Evolutionary conservation across 2,888 invertebrate genomes (phyloP), one percentile per base, ranked within the genome.

Genomic region (Prosapia bicincta): DNA sequence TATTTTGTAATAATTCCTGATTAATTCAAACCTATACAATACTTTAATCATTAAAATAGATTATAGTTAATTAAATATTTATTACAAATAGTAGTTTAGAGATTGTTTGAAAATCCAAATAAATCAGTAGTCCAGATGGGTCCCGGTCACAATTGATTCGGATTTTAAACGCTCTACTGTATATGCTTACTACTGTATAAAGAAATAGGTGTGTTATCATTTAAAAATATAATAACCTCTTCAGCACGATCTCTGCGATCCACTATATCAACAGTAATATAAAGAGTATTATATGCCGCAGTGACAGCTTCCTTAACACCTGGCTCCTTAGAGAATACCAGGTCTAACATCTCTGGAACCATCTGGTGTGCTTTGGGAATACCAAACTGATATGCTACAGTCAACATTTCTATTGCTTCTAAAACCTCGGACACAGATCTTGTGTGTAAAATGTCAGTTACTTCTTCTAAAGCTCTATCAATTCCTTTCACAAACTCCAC

Each of bases 381-480:
- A 73, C 92, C 90, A 82, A 95, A 95, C 79, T 92, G 89, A 82
- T 90, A 91, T 0, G 94, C 93, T 0, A 92, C 90, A 0, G 94
- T 93, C 81, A 98, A 93, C 83, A 97, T 95, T 77, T 94, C 92
- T 26, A 98, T 93, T 0, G 97, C 93, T 84, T 97, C 98, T 73
- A 92, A 89, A 15, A 96, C 93, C 84, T 97, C 97, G 0, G 92
- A 89, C 3, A 91, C 88, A 78, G 90, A 89, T 79, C 90, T 89
- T 0, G 93, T 92, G 83, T 90, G 89, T 13, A 97, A 86, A 82
- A 97, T 85, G 24, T 91, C 88, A 79, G 91, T 90, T 76, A 95
- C 90, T n/a, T 91, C 85, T 0, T 89, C 89, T 75, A 93, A 85
- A 7, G 89, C 86, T 20, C 84, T 83, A 78, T 88, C 87, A 20